Evolutionary conservation across 2,113 vertebrate species (phyloP), one percentile per base, ranked within the genome.

Genomic region (Euleptes europaea): DNA sequence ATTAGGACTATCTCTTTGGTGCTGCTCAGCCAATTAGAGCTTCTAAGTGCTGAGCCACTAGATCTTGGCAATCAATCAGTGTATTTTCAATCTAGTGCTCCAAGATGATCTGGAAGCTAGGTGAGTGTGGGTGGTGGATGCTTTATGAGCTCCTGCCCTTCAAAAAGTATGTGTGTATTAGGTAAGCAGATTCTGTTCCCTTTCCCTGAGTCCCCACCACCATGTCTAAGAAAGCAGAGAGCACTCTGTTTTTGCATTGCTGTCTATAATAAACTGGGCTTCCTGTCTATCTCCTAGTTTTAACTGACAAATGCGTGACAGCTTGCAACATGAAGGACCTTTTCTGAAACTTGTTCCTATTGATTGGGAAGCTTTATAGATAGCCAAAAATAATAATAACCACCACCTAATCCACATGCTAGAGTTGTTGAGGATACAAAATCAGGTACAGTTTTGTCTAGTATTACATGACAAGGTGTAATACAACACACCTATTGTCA

Each of bases 401-500:
- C 3, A 57, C 4, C 44, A 44, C 44, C 31, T 51, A 87, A 40
- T 75, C 76, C 79, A 87, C 44, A 87, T 28, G 84, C 54, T 33
- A 84, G 84, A 71, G 8, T 17, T 78, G 81, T 67, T 0, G 19
- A 31, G 42, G 21, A 17, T 67, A 76, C 33, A 66, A 47, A 84
- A 19, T 35, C 76, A 88, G 60, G 88, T 67, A 88, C 38, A 5
- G 3, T 84, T 85, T 71, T 63, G 85, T 75, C 84, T 86, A 40
- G 0, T 12, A 88, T 70, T 90, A 74, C 19, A 71, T 57, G 44
- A 83, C 78, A 65, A 40, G 60, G 85, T 26, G 72, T 79, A 66
- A 72, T 83, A 63, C 47, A 80, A 33, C 80, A 88, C 92, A 91
- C 51, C 78, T 84, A n/a, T n/a, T n/a, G n/a, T n/a, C n/a, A n/a